Evolutionary conservation across 2,888 invertebrate species (phyloP), one percentile per base, ranked within the genome.

Genomic region (Cephalotes varians): DNA sequence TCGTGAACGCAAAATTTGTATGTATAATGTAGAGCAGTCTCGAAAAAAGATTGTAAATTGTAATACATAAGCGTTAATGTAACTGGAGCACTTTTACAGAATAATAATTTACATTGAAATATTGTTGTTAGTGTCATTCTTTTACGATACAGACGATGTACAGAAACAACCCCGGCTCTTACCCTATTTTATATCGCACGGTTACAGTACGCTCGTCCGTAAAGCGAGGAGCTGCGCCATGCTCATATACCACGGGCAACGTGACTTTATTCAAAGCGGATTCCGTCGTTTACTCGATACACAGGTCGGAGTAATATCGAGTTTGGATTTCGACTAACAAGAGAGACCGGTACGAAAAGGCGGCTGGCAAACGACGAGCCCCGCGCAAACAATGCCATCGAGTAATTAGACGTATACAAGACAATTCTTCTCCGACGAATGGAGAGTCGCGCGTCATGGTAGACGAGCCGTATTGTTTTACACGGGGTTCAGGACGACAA

Each of bases 251-350:
- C 64, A 80, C 79, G 80, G 58, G 56, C 80, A 72, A 81, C 84
- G 58, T 60, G 73, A 83, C 82, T 85, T 85, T 83, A 83, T 83
- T 83, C 85, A 82, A 83, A 83, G 82, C 82, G 80, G 82, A 83
- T 85, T 85, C 74, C 74, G 71, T 67, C 83, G 83, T 83, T 85
- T 86, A 72, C 85, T 74, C 83, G 86, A 85, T 82, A 77, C 58
- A 73, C 84, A 74, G 79, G 74, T 79, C 81, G 72, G 67, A 81
- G 86, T 85, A 85, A 85, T 85, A 88, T 88, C 82, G 88, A 86
- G 85, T 86, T 88, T 86, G 86, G 77, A 83, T 88, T 85, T 88
- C 88, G 82, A 79, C 88, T 88, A 87, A 85, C 86, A 87, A 88
- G 86, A 88, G 86, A 83, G 86, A 76, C 83, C 69, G 81, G 82